Percentiles rank a stretch among this genome's conserved stretches.
Evolutionary conservation across 2,888 invertebrate species (phyloP).

Genomic region (Caenorhabditis imperialis): DNA sequence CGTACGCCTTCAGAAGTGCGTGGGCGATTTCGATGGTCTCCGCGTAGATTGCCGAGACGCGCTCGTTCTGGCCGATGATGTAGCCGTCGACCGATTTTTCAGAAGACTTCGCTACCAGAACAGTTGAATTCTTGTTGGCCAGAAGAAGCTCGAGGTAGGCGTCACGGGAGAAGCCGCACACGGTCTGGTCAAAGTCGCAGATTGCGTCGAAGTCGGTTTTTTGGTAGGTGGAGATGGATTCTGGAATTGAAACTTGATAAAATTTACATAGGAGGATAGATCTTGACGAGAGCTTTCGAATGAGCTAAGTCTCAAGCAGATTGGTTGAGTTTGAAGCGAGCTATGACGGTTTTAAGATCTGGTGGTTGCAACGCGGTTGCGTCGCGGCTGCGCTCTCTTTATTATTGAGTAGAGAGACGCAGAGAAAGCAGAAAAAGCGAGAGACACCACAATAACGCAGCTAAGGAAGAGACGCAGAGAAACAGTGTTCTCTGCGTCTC

Average conservation of each 20-base stretch:
- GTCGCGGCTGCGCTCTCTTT: no score
- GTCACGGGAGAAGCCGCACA: slow-evolving; percentile 66
- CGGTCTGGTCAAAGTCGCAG: slow-evolving; percentile 69
- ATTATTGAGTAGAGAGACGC: neutral
- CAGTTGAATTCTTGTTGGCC: slow-evolving; percentile 38
- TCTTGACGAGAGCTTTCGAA: no score
- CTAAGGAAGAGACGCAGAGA: no score
- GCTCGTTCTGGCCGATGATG: slow-evolving; percentile 54
- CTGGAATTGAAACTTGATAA: no score
- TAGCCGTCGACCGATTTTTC: slow-evolving; percentile 54
- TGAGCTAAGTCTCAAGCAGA: no score
- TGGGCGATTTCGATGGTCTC: slow-evolving; percentile 71
- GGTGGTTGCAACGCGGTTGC: no score
- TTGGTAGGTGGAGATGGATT: slow-evolving; percentile 54
- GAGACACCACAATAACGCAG: no score
- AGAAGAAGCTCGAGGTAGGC: slow-evolving; percentile 50
- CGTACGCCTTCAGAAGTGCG: slow-evolving; percentile 66
- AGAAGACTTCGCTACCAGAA: slow-evolving; percentile 51
- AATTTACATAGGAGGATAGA: no score
- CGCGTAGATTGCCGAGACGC: slow-evolving; percentile 71
- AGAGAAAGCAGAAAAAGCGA: neutral
- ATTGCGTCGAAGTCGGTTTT: slow-evolving; percentile 62
- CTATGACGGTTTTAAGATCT: no score
- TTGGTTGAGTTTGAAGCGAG: no score
- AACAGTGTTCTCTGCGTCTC: no score